A percentile compares a stretch with the other conserved stretches of the same genome.
Evolutionary conservation across 2,888 invertebrate species (phyloP).

Genomic region (Diplazon laetatorius): DNA sequence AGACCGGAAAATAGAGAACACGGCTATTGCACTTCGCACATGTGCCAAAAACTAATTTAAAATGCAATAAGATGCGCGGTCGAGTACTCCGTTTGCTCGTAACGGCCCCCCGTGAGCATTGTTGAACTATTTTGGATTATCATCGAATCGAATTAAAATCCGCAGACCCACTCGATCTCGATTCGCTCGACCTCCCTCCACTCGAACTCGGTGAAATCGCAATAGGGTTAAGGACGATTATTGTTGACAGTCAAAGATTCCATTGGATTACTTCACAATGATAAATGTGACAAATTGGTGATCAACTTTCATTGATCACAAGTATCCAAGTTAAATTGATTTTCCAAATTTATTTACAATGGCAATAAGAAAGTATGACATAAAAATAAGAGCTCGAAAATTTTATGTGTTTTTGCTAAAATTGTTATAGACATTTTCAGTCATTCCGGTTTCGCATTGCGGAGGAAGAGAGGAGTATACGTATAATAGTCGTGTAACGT

Average conservation of each 20-base stretch:
- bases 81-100: background rate
- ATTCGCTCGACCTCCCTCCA: too few relatives aligned
- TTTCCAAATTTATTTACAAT: too few relatives aligned
- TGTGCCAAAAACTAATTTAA: constrained; percentile 34
- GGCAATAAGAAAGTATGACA: too few relatives aligned
- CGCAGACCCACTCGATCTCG: background rate
- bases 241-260: too few relatives aligned
- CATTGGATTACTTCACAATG: too few relatives aligned
- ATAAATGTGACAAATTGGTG: too few relatives aligned
- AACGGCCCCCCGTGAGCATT: constrained; percentile 1
- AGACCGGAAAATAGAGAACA: constrained; percentile 41
- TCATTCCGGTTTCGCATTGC: background rate
- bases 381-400: too few relatives aligned
- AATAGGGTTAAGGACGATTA: background rate
- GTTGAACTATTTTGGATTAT: constrained; percentile 23
- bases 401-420: too few relatives aligned
- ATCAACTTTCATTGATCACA: too few relatives aligned
- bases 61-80: constrained; percentile 18
- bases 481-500: background rate
- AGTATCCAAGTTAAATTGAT: too few relatives aligned
- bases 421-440: background rate
- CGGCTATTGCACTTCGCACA: constrained; percentile 5
- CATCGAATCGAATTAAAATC: background rate
- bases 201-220: background rate
- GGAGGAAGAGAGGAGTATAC: background rate